These are phyloP conservation scores for Cerastis rubricosa DNA, from an alignment of 2,888 invertebrate genomes.

Conservation along the genomic window DNA sequence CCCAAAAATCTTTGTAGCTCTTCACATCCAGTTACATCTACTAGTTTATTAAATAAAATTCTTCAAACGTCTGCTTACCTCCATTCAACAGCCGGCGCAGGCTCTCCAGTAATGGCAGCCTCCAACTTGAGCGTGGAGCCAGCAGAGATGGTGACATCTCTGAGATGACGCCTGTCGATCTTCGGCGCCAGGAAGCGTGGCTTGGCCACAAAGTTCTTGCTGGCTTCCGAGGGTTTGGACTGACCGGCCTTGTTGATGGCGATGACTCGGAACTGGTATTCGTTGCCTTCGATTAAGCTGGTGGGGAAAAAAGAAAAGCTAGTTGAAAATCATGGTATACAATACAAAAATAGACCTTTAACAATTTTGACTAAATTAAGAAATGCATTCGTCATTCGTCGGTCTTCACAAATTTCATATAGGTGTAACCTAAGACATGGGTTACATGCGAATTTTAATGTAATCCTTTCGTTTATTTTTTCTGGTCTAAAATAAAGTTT, in stretches of 20 bases:
- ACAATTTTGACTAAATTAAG: not conserved
- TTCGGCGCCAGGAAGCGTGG: conserved; percentile 98
- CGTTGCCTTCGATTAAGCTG: conserved; percentile 97
- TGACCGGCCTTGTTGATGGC: conserved; percentile 99
- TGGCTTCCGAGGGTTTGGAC: conserved; percentile 97
- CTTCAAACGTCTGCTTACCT: conserved; percentile 76
- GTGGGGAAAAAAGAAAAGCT: not conserved
- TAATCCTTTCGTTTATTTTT: no score
- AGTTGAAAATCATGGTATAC: not conserved
- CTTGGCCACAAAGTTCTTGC: conserved; percentile 96
- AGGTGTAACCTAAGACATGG: no score
- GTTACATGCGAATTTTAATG: no score
- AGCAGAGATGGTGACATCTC: conserved; percentile 97
- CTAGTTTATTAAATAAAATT: no score
- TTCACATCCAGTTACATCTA: no score
- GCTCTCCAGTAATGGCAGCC: conserved; percentile 98
- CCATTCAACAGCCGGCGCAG: conserved; percentile 98
- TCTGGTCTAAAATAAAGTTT: no score
- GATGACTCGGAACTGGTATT: conserved; percentile 98
- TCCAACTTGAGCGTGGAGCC: conserved; percentile 98
- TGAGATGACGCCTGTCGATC: conserved; percentile 97
- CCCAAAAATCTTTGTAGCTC: no score
- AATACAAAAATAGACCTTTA: not conserved
- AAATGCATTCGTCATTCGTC: not conserved
- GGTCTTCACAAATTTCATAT: no score